Base-by-base conservation (phyloP, 1,140 invertebrate genomes). In the Eurosta solidaginis region DNA sequence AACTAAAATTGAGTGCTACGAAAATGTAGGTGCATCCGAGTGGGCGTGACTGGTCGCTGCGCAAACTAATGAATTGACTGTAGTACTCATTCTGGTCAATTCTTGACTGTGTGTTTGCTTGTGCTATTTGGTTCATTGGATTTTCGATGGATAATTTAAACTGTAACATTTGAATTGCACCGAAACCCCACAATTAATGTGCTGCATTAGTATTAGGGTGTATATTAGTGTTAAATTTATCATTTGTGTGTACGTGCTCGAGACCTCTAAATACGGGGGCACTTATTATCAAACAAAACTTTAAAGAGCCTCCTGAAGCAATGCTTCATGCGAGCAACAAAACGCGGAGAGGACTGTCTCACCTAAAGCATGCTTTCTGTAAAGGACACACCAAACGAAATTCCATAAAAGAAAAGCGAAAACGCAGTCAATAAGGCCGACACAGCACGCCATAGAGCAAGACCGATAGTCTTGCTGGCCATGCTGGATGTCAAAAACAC, bases 11-110 rank as follows among this genome's bases (percentile, higher is more conserved):
- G 40, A 40, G 12, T 68, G 59, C 59, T 40, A 68, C 59, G n/a
- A 40, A 68, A 68, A 68, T 68, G 59, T 68, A 68, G 59, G 59
- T 68, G 59, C 59, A 20, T 42, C 59, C 59, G 20, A 14, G n/a
- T 1, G 59, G 59, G 59, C 59, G 59, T 68, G 59, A 1, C 25
- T 14, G 4, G 54, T 59, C 59, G 59, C 59, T 68, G 33, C 17
- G 59, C 59, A 68, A 29, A n/a, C 59, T 68, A 68, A 68, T 68
- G 59, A 68, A 68, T 68, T 68, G 59, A 42, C 59, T 68, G 59
- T 40, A 40, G 22, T 40, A 3, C 20, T 33, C 54, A 33, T 33
- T 36, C 59, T n/a, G n/a, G 59, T n/a, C 59, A 68, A 42, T 68
- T 68, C 59, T 59, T 33, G 20, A 22, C 33, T 22, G 36, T 7